Evolutionary conservation across 2,797 vertebrate genomes (phyloP).

Genomic region (Oryzias sinensis): DNA sequence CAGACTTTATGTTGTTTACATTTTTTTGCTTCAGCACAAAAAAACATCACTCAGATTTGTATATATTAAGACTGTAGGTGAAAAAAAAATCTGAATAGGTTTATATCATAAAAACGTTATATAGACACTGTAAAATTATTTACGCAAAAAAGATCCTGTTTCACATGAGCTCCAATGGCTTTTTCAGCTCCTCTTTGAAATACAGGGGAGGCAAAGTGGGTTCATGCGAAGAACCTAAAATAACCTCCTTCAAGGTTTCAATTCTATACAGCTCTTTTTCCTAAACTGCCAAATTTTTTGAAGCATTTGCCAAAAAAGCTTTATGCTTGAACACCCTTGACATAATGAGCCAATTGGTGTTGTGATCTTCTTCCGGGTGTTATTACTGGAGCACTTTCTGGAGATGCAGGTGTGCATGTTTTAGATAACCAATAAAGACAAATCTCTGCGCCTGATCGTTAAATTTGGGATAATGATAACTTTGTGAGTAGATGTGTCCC

Average conservation of each 20-base stretch:
- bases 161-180: conserved; percentile 20
- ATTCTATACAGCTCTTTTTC: conserved; percentile 37
- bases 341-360: conserved; percentile 69
- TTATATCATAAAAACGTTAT: neutral
- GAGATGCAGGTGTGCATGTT: conserved; percentile 59
- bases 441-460: conserved; percentile 62
- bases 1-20: too few relatives aligned
- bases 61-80: too few relatives aligned
- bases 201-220: conserved; percentile 18
- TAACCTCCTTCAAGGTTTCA: conserved; percentile 31
- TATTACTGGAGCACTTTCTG: conserved; percentile 47
- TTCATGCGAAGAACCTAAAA: conserved; percentile 30
- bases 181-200: conserved; percentile 10
- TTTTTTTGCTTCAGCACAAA: too few relatives aligned
- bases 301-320: conserved; percentile 29
- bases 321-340: conserved; percentile 59
- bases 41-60: too few relatives aligned
- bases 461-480: conserved; percentile 63
- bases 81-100: too few relatives aligned
- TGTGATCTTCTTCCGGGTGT: conserved; percentile 60
- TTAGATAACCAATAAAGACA: conserved; percentile 63
- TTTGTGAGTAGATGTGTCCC: conserved; percentile 59
- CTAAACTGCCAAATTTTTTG: conserved; percentile 37
- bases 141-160: conserved; percentile 4
- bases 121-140: neutral